These are phyloP conservation scores for Aegotheles bennettii DNA, from an alignment of 2,113 vertebrate genomes.

Conservation along the genomic window DNA sequence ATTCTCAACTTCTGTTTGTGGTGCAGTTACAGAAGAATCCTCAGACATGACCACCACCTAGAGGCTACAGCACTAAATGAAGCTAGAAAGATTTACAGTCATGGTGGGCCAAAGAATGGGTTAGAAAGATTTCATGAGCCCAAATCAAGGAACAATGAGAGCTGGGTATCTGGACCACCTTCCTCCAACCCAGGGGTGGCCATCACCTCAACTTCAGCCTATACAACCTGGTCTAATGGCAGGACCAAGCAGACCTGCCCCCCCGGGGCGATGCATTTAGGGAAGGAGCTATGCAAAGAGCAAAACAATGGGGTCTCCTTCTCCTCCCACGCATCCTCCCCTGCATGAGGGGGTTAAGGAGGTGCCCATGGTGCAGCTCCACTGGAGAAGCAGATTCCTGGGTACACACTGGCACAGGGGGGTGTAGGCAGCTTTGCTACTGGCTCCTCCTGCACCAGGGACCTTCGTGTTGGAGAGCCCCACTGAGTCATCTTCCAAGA, in stretches of 20 bases:
- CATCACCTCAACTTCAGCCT: background rate
- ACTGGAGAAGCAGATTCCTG: accelerated
- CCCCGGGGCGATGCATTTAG: background rate
- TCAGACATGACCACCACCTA: background rate
- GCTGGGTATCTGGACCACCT: background rate
- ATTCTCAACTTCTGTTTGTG: accelerated
- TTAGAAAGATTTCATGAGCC: background rate
- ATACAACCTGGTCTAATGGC: accelerated
- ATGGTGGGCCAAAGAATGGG: background rate
- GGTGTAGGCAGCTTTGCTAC: too few species aligned
- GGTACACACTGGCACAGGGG: background rate
- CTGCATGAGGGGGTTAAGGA: too few species aligned
- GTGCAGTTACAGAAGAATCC: background rate
- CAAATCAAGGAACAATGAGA: accelerated
- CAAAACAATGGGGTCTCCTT: background rate
- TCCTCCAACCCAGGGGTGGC: background rate
- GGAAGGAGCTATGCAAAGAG: background rate
- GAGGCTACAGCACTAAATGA: background rate
- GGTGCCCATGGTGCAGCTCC: too few species aligned
- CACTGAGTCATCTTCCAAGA: background rate
- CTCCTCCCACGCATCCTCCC: background rate
- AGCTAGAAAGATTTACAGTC: background rate
- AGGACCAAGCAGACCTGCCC: background rate
- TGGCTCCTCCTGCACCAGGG: background rate
- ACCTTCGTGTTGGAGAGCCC: background rate